Evolutionary conservation across 2,113 vertebrate species (phyloP).

Genomic region (Antennarius striatus): DNA sequence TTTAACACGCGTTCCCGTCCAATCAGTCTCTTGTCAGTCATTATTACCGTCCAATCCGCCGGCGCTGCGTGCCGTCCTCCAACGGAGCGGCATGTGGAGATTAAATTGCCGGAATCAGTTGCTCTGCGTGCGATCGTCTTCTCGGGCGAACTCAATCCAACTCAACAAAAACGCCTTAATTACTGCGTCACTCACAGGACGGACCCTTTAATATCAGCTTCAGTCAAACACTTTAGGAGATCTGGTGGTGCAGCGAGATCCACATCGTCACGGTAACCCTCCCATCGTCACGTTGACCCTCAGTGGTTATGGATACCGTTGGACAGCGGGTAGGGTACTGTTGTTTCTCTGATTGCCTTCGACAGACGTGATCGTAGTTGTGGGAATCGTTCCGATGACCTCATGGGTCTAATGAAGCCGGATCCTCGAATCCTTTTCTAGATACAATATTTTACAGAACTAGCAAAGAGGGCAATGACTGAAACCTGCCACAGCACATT

Average conservation of each 20-base stretch:
- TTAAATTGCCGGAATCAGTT: conserved; percentile 51
- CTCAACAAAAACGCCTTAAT: conserved; percentile 61
- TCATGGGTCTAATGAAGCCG: too few species aligned
- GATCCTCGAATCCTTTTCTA: too few species aligned
- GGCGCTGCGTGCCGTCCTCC: conserved; percentile 21
- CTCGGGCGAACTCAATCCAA: conserved; percentile 51
- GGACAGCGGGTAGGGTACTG: too few species aligned
- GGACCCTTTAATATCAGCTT: conserved; percentile 56
- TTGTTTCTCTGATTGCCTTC: too few species aligned
- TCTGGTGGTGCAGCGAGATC: conserved; percentile 6
- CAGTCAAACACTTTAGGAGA: conserved; percentile 53
- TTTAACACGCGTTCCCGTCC: conserved; percentile 25
- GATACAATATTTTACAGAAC: too few species aligned
- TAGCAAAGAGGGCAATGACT: too few species aligned
- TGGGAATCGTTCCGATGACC: too few species aligned
- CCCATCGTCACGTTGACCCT: too few species aligned
- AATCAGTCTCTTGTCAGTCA: conserved; percentile 39
- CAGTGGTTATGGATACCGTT: too few species aligned
- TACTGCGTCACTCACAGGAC: conserved; percentile 53
- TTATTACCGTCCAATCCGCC: conserved; percentile 22
- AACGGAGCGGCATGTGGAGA: conserved; percentile 43
- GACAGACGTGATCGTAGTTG: too few species aligned
- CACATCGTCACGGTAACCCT: too few species aligned
- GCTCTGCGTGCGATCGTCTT: conserved; percentile 33
- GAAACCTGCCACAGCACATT: too few species aligned